These are phyloP conservation scores for Hemibagrus guttatus DNA, from an alignment of 2,797 vertebrate genomes.

Conservation along the genomic window DNA sequence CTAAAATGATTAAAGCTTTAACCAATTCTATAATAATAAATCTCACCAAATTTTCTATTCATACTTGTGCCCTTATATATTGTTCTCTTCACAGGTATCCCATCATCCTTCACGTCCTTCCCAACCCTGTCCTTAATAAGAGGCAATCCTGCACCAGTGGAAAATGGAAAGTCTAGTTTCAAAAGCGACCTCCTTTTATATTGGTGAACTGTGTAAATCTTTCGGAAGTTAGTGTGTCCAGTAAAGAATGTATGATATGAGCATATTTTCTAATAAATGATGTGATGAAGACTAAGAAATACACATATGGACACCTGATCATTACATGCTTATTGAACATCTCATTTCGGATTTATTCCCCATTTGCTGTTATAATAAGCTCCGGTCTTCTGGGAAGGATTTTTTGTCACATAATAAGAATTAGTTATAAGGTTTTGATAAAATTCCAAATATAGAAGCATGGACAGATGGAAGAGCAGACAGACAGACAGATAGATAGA, in stretches of 20 bases:
- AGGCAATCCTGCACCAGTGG: neutral
- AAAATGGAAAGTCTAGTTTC: neutral
- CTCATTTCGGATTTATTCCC: neutral
- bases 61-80: neutral
- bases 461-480: no score
- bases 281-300: neutral
- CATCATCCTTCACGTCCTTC: neutral
- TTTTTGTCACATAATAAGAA: no score
- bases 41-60: no score
- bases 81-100: conserved; percentile 19
- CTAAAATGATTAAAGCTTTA: neutral
- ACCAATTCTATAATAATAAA: no score
- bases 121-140: conserved; percentile 23
- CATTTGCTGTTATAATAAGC: neutral
- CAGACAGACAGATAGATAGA: neutral
- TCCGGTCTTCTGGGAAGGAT: neutral
- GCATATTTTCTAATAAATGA: neutral
- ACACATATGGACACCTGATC: neutral
- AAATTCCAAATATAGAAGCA: no score
- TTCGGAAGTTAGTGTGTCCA: neutral
- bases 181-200: neutral
- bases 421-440: no score
- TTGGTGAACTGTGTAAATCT: neutral
- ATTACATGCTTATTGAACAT: neutral
- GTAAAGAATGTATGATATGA: neutral